These are phyloP conservation scores for Coracopsis vasa DNA, from an alignment of 2,113 vertebrate genomes.

Conservation along the genomic window DNA sequence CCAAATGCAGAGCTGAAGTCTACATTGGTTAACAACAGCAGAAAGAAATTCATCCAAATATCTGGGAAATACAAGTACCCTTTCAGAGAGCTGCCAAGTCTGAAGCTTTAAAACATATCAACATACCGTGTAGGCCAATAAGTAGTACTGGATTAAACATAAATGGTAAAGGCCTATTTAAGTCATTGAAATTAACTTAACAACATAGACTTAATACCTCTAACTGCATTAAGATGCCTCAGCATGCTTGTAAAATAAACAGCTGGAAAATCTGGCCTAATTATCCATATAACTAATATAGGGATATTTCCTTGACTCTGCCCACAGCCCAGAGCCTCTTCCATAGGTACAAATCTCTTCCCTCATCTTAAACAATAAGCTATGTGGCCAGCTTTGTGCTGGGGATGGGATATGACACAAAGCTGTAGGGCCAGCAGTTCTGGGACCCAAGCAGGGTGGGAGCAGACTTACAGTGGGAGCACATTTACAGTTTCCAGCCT, in stretches of 20 bases:
- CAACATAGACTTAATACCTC: not conserved
- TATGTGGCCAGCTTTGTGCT: not conserved
- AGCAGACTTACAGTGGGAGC: not conserved
- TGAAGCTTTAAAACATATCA: not conserved
- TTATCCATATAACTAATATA: not conserved
- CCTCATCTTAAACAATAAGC: not conserved
- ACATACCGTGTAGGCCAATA: rapidly evolving
- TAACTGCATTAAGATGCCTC: not conserved
- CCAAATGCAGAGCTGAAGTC: not conserved
- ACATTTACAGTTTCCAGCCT: not conserved
- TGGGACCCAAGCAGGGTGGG: rapidly evolving
- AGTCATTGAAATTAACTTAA: constrained; percentile 16
- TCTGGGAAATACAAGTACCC: not conserved
- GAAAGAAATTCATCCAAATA: not conserved
- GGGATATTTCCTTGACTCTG: not conserved
- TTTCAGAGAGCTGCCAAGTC: not conserved
- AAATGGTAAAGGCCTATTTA: not conserved
- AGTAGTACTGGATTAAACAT: not conserved
- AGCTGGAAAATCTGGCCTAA: constrained; percentile 16
- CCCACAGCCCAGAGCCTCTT: not conserved
- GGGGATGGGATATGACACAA: not conserved
- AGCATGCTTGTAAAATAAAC: constrained; percentile 18
- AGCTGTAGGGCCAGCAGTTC: not conserved
- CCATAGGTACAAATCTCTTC: not conserved
- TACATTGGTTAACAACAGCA: not conserved